Percentiles rank a stretch among this genome's conserved stretches.
These are phyloP conservation scores for Corythaixoides concolor DNA, from an alignment of 2,113 vertebrate genomes.

Conservation along the genomic window DNA sequence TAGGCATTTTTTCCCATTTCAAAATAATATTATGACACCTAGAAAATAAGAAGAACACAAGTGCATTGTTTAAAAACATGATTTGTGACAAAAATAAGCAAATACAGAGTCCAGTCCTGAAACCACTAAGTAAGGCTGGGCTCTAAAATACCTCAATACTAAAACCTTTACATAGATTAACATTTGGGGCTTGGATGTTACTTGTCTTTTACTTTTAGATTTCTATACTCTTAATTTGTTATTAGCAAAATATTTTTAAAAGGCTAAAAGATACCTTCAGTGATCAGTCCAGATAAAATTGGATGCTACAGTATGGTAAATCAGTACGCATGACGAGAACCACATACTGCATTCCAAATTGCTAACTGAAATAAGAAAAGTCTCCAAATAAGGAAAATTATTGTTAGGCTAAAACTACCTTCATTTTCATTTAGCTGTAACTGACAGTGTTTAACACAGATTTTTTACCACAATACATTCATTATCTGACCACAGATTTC, in stretches of 20 bases:
- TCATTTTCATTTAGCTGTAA: neutral
- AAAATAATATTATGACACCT: neutral
- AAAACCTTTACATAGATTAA: neutral
- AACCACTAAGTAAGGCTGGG: neutral
- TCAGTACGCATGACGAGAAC: neutral
- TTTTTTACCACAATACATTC: neutral
- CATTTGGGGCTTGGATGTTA: neutral
- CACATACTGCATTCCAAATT: neutral
- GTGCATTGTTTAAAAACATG: neutral
- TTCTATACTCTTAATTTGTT: neutral
- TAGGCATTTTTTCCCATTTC: slow-evolving; percentile 8
- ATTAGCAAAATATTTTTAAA: neutral
- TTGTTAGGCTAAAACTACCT: neutral
- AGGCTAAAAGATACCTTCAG: neutral
- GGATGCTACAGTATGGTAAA: neutral
- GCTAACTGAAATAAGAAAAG: neutral
- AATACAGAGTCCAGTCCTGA: neutral
- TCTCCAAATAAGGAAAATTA: neutral
- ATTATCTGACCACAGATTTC: neutral
- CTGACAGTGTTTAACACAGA: neutral
- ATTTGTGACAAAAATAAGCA: slow-evolving; percentile 36
- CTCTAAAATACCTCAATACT: neutral
- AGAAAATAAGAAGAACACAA: slow-evolving; percentile 7
- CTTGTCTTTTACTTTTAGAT: neutral
- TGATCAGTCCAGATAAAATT: neutral